Conservation (phyloP, 2,888 invertebrate species). For the Dasypolia templi region DNA sequence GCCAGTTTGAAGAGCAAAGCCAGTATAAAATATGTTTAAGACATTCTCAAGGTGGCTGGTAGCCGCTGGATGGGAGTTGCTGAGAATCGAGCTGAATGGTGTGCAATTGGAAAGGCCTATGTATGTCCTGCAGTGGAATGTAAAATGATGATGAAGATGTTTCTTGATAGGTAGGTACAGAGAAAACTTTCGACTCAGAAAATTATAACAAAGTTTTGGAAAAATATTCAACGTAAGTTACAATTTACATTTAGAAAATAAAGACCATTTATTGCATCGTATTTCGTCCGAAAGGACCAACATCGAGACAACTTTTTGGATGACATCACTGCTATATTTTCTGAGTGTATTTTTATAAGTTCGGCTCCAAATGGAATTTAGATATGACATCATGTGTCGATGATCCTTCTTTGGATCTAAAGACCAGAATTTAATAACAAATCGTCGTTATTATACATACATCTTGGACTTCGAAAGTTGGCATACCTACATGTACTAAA, state of each 20-base stretch:
- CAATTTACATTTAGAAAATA: conserved; percentile 17
- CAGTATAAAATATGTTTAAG: background rate
- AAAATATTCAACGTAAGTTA: background rate
- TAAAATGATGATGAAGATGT: background rate
- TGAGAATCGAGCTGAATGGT: background rate
- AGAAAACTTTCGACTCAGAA: background rate
- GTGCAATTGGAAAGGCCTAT: background rate
- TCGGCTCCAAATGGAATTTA: conserved; percentile 36
- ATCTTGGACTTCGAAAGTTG: too few species aligned
- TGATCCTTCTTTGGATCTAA: too few species aligned
- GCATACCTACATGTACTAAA: too few species aligned
- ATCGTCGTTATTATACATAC: too few species aligned
- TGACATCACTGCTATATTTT: conserved; percentile 52
- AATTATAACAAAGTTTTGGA: background rate
- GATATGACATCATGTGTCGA: conserved; percentile 65
- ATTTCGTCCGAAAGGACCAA: conserved; percentile 14
- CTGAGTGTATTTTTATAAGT: conserved; percentile 35
- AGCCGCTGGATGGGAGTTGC: background rate
- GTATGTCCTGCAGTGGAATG: background rate
- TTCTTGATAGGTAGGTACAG: too few species aligned
- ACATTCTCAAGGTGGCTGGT: background rate
- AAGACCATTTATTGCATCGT: conserved; percentile 11
- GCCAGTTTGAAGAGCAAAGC: background rate
- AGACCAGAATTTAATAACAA: background rate
- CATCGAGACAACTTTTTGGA: conserved; percentile 2